These are phyloP conservation scores for Zingel zingel DNA, from an alignment of 2,113 vertebrate genomes.

Conservation along the genomic window DNA sequence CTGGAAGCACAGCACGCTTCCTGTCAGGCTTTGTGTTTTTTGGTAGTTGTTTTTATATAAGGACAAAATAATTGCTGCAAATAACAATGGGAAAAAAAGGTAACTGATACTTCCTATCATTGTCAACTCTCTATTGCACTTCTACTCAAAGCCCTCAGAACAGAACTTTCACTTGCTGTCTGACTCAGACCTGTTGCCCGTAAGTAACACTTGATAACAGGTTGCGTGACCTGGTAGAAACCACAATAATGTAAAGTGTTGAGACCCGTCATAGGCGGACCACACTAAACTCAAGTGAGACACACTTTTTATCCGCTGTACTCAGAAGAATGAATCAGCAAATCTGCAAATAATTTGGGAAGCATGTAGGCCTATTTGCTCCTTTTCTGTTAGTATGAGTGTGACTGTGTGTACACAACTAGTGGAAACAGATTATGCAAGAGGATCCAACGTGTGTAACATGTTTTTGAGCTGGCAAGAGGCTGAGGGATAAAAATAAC, in stretches of 20 bases:
- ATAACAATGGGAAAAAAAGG: not conserved
- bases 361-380: not conserved
- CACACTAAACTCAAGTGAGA: not conserved
- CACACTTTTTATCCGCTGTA: not conserved
- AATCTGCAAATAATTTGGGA: not conserved
- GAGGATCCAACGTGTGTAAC: not conserved
- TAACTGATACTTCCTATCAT: not conserved
- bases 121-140: not conserved
- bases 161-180: not conserved
- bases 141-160: not conserved
- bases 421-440: not conserved
- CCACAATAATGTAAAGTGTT: not conserved
- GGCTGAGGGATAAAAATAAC: not conserved
- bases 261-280: not conserved
- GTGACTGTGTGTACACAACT: not conserved
- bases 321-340: not conserved
- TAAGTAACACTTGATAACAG: not conserved
- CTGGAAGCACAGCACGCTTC: not conserved
- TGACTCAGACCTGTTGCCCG: not conserved
- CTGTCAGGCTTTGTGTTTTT: not conserved
- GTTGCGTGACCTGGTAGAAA: not conserved
- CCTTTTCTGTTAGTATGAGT: not conserved
- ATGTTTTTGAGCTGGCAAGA: not conserved
- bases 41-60: not conserved
- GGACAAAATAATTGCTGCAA: not conserved